Evolutionary conservation across 2,888 invertebrate species (phyloP), one percentile per base, ranked within the genome.

Genomic region (Odontomyia ornata): DNA sequence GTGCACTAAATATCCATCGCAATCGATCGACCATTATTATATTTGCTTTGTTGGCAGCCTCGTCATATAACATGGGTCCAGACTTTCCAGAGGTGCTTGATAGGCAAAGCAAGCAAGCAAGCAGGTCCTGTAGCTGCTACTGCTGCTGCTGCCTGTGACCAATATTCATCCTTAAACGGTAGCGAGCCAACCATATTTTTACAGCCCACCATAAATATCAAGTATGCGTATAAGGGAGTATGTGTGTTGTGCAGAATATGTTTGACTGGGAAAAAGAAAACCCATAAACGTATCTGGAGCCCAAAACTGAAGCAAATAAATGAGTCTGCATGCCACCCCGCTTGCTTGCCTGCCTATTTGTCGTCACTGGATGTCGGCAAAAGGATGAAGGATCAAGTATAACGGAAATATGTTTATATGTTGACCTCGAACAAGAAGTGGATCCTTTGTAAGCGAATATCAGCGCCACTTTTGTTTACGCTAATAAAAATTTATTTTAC

Each of bases 401-500:
- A 7, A 56, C 56, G n/a, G 13, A n/a, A 21, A 21, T n/a, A 18
- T 1, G 56, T 9, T 56, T 56, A 18, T n/a, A 15, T 52, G 3
- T 3, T 15, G 52, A 52, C 52, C n/a, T 36, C 36, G 36, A 36
- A 36, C 36, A 36, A 36, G 36, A 36, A 36, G 9, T 36, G 36
- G 36, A 36, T 36, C 36, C 36, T 36, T 36, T 15, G 69, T 15
- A 56, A 60, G 73, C 28, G 73, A 73, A 73, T 73, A 73, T 73
- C 57, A 43, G 73, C 60, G 23, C 36, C 73, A 65, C 75, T 62
- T 75, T 75, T 75, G 75, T 75, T 75, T 75, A 75, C 75, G 75
- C 64, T 64, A 64, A 47, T 75, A 75, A 75, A 75, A 75, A 64
- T 75, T 75, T 75, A 75, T 75, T 75, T 75, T 75, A 75, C 75